Evolutionary conservation across 2,113 vertebrate species (phyloP).

Genomic region (Pseudonaja textilis): DNA sequence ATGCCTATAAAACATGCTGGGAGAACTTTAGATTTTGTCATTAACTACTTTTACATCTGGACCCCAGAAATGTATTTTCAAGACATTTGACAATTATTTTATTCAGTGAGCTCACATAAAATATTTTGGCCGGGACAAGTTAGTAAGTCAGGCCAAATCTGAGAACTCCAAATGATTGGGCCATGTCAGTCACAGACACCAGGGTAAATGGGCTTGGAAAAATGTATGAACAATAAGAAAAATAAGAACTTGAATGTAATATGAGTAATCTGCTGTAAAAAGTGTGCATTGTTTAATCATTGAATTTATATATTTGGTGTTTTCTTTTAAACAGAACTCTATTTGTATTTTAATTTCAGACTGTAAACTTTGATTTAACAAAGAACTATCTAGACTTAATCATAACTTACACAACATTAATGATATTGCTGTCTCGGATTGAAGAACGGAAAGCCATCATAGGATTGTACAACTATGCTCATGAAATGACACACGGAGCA

Average conservation of each 20-base stretch:
- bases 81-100: not conserved
- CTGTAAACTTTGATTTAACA: slow-evolving; percentile 98
- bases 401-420: slow-evolving; percentile 96
- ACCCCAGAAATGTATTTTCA: not conserved
- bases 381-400: slow-evolving; percentile 98
- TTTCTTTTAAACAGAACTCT: not conserved
- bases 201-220: not conserved
- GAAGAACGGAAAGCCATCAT: slow-evolving; percentile 99
- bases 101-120: not conserved
- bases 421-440: slow-evolving; percentile 95
- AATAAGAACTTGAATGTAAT: not conserved
- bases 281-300: not conserved
- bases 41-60: not conserved
- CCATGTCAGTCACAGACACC: too few species aligned
- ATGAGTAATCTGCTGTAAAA: not conserved
- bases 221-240: not conserved
- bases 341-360: slow-evolving; percentile 69
- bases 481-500: slow-evolving; percentile 97
- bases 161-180: not conserved
- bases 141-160: not conserved
- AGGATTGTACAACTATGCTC: slow-evolving; percentile 96
- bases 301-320: not conserved
- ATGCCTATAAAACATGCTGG: too few species aligned
- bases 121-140: not conserved
- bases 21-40: not conserved